A percentile compares a stretch with the other conserved stretches of the same genome.
Evolutionary conservation across 1,140 invertebrate genomes (phyloP).

Genomic region (Nebria ingens): DNA sequence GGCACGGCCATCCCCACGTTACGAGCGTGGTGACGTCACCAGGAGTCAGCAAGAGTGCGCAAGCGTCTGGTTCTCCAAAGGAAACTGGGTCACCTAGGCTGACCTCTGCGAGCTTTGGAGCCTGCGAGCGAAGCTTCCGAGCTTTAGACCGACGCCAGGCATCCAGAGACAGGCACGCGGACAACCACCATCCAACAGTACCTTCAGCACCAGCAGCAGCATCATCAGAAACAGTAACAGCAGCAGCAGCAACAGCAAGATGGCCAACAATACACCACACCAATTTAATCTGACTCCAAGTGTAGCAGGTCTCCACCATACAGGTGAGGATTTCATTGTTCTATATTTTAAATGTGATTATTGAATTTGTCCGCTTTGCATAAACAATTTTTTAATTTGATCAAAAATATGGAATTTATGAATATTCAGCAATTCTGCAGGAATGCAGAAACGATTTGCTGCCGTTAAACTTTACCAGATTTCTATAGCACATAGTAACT

Average conservation of each 20-base stretch:
- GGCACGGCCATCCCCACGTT: not conserved
- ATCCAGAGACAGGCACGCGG: conserved; percentile 20
- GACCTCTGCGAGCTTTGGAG: conserved; percentile 24
- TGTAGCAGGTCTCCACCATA: conserved; percentile 27
- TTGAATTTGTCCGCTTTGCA: no score
- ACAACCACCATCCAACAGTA: conserved; percentile 21
- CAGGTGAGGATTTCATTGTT: conserved; percentile 31
- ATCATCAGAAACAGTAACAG: no score
- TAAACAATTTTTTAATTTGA: no score
- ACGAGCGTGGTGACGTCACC: not conserved
- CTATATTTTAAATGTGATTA: no score
- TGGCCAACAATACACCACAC: conserved; percentile 27
- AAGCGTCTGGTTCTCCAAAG: conserved; percentile 16
- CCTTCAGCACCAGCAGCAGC: no score
- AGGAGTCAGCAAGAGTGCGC: conserved; percentile 16
- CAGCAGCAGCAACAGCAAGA: no score
- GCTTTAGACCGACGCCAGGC: conserved; percentile 25
- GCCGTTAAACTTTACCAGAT: no score
- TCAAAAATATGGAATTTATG: no score
- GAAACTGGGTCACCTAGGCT: conserved; percentile 31
- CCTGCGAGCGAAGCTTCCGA: conserved; percentile 17
- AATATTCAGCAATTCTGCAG: no score
- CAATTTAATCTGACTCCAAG: conserved; percentile 30
- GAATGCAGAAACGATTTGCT: no score
- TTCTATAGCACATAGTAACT: no score